Conservation (phyloP, 2,888 invertebrate genomes). For the Macrophya annulata region DNA sequence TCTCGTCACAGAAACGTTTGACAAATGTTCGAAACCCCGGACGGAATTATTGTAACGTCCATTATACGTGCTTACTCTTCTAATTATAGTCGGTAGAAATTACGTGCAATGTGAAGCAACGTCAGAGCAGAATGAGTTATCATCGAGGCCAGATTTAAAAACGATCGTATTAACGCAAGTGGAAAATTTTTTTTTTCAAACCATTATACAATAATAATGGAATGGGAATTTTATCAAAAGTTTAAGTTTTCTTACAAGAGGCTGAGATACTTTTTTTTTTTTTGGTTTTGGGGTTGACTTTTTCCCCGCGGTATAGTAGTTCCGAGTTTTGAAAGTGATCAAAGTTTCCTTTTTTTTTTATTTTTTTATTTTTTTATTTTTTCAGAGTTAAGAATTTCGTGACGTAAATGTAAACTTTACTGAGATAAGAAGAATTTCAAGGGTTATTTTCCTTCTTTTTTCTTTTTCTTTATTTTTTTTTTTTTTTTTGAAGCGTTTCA, state of each 20-base stretch:
- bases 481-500: background rate
- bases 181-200: background rate
- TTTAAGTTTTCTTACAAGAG: background rate
- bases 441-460: background rate
- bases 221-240: background rate
- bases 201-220: background rate
- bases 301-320: background rate
- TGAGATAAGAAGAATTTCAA: background rate
- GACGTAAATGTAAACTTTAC: background rate
- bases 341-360: too few relatives aligned
- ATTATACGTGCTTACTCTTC: slow-evolving; percentile 35
- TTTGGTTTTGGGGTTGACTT: background rate
- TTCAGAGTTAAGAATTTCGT: background rate
- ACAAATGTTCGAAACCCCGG: background rate
- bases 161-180: background rate
- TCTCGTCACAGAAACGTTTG: background rate
- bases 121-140: background rate
- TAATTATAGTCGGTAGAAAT: slow-evolving; percentile 23
- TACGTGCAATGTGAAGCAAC: background rate
- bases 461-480: background rate
- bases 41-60: background rate
- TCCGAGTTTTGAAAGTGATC: background rate
- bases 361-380: too few relatives aligned
- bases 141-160: background rate
- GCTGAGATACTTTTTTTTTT: background rate